Evolutionary conservation across 2,113 vertebrate species (phyloP).

Genomic region (Acrocephalus arundinaceus): DNA sequence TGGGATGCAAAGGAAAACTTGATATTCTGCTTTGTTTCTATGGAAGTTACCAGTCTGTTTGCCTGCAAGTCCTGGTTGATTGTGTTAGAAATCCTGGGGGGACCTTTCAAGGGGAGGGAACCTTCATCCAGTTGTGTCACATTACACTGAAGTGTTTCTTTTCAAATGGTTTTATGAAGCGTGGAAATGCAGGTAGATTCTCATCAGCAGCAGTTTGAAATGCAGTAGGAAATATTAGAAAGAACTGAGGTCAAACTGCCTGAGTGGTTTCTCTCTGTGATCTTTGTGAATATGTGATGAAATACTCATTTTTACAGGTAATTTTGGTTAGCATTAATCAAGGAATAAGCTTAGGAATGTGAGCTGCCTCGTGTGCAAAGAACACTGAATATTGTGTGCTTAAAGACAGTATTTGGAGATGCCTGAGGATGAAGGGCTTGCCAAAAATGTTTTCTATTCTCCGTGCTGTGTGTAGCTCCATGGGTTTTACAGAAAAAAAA

Average conservation of each 20-base stretch:
- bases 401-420: not conserved
- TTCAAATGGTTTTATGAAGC: not conserved
- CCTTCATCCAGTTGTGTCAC: not conserved
- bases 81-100: not conserved
- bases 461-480: not conserved
- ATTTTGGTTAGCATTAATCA: not conserved
- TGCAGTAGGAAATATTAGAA: not conserved
- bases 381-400: not conserved
- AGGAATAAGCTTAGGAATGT: not conserved
- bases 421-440: not conserved
- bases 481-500: not conserved
- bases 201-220: not conserved
- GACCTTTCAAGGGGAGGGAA: not conserved
- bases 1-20: not conserved
- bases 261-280: not conserved
- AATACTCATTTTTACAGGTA: not conserved
- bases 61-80: not conserved
- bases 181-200: not conserved
- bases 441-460: not conserved
- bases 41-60: not conserved
- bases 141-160: not conserved
- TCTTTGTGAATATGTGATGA: not conserved
- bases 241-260: not conserved
- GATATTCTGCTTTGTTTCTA: not conserved
- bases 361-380: not conserved